These are phyloP conservation scores for Oikopleura vanhoeffeni DNA, from an alignment of 23 tunicate species.

Conservation along the genomic window DNA sequence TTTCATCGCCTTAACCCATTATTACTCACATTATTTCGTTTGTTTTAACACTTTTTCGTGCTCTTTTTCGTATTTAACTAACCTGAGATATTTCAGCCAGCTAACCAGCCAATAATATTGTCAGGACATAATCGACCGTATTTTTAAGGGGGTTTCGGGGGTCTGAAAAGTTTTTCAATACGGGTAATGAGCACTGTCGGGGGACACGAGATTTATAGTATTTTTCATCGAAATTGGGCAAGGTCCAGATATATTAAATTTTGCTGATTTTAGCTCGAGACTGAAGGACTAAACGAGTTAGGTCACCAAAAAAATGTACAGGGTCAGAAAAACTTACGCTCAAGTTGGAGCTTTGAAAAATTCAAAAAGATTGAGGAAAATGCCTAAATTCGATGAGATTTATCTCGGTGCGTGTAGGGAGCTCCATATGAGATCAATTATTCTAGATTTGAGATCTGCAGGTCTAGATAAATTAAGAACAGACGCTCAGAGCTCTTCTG, in stretches of 20 bases:
- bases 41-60: no score
- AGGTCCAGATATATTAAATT: background rate
- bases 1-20: no score
- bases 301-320: background rate
- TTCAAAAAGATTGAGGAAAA: background rate
- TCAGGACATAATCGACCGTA: background rate
- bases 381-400: background rate
- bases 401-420: background rate
- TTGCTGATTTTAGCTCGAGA: background rate
- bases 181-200: background rate
- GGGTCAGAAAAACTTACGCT: background rate
- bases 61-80: no score
- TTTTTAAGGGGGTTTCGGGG: background rate
- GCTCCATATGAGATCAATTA: no score
- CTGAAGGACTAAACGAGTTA: background rate
- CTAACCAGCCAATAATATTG: no score
- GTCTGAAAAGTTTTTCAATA: background rate
- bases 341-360: background rate
- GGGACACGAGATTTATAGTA: background rate
- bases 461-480: no score
- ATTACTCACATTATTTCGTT: no score
- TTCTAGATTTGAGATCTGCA: no score
- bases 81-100: no score
- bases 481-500: no score
- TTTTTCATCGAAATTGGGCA: background rate